These are phyloP conservation scores for Dendronephthya gigantea DNA, from an alignment of 64 coral and sea anemone genomes.

Conservation along the genomic window DNA sequence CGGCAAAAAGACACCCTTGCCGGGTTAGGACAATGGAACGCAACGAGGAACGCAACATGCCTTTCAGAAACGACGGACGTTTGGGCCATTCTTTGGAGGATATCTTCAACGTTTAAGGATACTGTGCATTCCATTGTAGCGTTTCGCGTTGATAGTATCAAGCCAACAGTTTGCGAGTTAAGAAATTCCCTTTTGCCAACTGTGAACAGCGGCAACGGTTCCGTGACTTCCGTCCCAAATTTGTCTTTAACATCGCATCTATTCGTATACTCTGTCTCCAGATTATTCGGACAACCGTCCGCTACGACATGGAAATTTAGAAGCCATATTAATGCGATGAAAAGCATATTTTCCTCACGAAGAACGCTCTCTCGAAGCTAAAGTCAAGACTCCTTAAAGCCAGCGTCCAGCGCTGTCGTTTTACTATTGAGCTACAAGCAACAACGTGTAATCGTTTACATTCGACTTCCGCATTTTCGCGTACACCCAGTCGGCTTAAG, in stretches of 20 bases:
- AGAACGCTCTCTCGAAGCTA: no score
- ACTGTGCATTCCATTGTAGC: not conserved
- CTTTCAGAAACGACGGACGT: not conserved
- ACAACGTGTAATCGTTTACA: no score
- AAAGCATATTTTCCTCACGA: no score
- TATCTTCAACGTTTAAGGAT: not conserved
- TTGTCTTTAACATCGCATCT: not conserved
- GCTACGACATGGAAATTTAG: no score
- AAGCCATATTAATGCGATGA: no score
- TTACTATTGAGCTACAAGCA: no score
- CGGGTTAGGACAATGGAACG: not conserved
- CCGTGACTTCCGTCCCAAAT: not conserved
- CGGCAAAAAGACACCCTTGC: conserved; percentile 15
- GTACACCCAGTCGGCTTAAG: no score
- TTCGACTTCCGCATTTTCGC: no score
- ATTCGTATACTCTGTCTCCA: not conserved
- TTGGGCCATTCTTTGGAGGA: not conserved
- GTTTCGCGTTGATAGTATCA: not conserved
- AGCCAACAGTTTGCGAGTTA: not conserved
- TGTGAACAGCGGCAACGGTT: not conserved
- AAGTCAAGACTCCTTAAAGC: no score
- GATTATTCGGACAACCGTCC: not conserved
- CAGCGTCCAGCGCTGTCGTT: no score
- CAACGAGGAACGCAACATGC: not conserved
- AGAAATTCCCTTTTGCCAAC: not conserved